Evolutionary conservation across 2,888 invertebrate genomes (phyloP), one percentile per base, ranked within the genome.

Genomic region (Pachydiplax longipennis): DNA sequence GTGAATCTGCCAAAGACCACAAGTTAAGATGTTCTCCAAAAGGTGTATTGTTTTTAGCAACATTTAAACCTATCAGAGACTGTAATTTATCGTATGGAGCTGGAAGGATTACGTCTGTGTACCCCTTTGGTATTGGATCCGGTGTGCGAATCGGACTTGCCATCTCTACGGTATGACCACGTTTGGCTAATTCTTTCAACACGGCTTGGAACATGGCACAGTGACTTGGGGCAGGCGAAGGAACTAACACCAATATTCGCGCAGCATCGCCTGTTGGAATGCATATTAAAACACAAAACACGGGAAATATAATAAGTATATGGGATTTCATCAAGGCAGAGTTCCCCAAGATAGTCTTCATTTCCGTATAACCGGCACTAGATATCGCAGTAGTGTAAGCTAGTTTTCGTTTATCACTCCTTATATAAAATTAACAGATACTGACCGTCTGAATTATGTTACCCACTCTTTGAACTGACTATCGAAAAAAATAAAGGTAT

Each of bases 141-240:
- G 87, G 37, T 37, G 61, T 58, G 22, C 58, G 65, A 18, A 18
- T 35, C 8, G 87, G 87, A n/a, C 87, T 87, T 22, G 61, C 61
- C 35, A 87, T 37, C 12, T 87, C 87, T n/a, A 87, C 37, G 6
- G 2, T 31, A n/a, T 87, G 87, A 2, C 87, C 87, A 22, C 87
- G 61, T 37, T 87, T 61, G 0, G 87, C 61, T 6, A 87, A 37
- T 2, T 58, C 87, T 37, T 87, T 87, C 65, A 87, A 61, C 37
- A 87, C 8, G 2, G 87, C 87, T 87, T 61, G 58, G 37, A 87
- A 87, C 87, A 87, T 87, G 18, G 61, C 61, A 37, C 61, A 35
- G 61, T 87, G 87, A 37, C 87, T 87, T n/a, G 87, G 87, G 35
- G 87, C 87, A 22, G 87, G 87, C 8, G 87, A 22, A 35, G 87